Evolutionary conservation across 2,888 invertebrate genomes (phyloP), one percentile per base, ranked within the genome.

Genomic region (Apomyelois bistriatella): DNA sequence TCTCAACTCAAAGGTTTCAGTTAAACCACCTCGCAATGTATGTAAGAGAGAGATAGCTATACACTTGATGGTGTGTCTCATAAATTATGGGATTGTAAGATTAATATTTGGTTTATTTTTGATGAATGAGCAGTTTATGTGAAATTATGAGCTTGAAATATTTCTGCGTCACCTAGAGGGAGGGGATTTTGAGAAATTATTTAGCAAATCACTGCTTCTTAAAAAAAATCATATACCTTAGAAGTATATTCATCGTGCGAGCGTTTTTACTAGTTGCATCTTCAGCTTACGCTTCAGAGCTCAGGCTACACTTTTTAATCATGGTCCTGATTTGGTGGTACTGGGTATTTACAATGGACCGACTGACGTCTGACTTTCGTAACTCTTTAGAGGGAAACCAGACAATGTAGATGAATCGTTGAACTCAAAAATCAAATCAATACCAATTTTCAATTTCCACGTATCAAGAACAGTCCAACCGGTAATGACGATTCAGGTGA

Each of bases 41-140:
- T 43, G 30, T 43, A 5, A 9, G 37, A 49, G 38, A 38, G 48
- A 49, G 48, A 49, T 13, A 13, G 28, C n/a, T 38, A 22, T 40
- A 49, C 5, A 10, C 38, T 38, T 15, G 13, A 28, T 38, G 15
- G 28, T 30, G 28, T 38, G 38, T 13, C 13, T 30, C 22, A 22
- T 43, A 8, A 43, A 7, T 43, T 30, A 30, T 43, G 43, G 13
- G 43, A 13, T 30, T 12, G 43, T 43, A 30, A 43, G 43, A 43
- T 43, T 43, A 43, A 30, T 43, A 30, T 43, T 43, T 43, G 43
- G 43, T 43, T 30, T 43, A 30, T 43, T 43, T 43, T 28, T 43
- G 43, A 43, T 43, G 12, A 30, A 43, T 43, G 43, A 43, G 43
- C 8, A 43, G 43, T 30, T 43, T 13, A 30, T 43, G 43, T 6